Evolutionary conservation across 2,113 vertebrate species (phyloP).

Genomic region (Nansenia antarctica): DNA sequence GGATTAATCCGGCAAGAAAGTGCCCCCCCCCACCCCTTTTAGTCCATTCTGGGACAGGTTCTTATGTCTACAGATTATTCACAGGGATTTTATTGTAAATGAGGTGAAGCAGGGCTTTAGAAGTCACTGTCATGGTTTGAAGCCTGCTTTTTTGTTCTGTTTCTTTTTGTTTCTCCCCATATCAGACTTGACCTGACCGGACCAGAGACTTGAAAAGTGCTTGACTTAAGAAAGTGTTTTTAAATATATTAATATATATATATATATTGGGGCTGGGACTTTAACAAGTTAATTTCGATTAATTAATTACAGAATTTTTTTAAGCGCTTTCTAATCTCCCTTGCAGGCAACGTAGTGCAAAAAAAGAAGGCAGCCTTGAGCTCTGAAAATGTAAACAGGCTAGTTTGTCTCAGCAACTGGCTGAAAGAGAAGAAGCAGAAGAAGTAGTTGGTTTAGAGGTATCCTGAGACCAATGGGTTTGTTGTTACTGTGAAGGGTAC

Average conservation of each 20-base stretch:
- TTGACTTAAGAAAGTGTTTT: conserved; percentile 1
- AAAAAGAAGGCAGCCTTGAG: too few species aligned
- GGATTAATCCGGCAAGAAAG: not conserved
- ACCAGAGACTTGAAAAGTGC: conserved; percentile 35
- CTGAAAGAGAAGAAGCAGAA: too few species aligned
- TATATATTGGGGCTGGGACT: too few species aligned
- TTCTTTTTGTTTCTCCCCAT: conserved; percentile 43
- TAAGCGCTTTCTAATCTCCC: too few species aligned
- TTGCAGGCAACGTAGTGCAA: too few species aligned
- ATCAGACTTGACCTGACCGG: conserved; percentile 47
- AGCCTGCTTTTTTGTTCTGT: conserved; percentile 43
- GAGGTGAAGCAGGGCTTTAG: conserved; percentile 43
- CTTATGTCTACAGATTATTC: conserved; percentile 63
- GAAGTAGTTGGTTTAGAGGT: too few species aligned
- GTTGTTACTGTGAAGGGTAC: too few species aligned
- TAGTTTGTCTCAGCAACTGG: too few species aligned
- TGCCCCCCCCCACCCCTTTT: not conserved
- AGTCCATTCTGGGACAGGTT: conserved; percentile 17
- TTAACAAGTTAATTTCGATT: too few species aligned
- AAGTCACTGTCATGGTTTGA: conserved; percentile 43
- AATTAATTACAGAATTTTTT: not conserved
- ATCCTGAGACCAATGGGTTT: too few species aligned
- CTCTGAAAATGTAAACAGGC: too few species aligned
- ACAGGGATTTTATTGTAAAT: conserved; percentile 61
- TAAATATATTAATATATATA: not conserved